Conservation (phyloP, 2,113 vertebrate genomes). For the Hemiprocne comata region DNA sequence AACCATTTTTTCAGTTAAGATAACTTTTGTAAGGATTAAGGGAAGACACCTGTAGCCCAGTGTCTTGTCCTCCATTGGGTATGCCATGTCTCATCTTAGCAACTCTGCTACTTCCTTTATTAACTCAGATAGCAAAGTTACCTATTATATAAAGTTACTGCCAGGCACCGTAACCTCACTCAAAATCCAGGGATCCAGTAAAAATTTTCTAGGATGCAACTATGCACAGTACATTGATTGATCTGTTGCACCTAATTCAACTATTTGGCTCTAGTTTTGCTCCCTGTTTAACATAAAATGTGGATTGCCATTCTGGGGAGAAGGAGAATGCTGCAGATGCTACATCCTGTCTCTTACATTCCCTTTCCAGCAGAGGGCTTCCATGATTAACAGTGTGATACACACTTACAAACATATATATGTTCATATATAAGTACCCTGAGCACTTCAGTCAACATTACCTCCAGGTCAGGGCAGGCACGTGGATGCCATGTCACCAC, state of each 20-base stretch:
- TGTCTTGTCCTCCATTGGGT: background rate
- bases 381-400: background rate
- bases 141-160: background rate
- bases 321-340: background rate
- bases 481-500: background rate
- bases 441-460: background rate
- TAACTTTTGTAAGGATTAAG: background rate
- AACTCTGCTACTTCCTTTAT: background rate
- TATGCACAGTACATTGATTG: background rate
- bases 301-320: background rate
- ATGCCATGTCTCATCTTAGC: background rate
- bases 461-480: background rate
- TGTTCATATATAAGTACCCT: background rate
- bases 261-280: background rate
- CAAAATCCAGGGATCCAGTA: background rate
- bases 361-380: conserved; percentile 9
- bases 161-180: background rate
- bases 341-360: background rate
- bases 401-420: accelerated
- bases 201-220: background rate
- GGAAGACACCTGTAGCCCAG: background rate
- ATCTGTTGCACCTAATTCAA: background rate
- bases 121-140: background rate
- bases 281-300: background rate
- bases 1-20: background rate